These are phyloP conservation scores for Platypus cylindrus DNA, from an alignment of 2,888 invertebrate genomes.

Conservation along the genomic window DNA sequence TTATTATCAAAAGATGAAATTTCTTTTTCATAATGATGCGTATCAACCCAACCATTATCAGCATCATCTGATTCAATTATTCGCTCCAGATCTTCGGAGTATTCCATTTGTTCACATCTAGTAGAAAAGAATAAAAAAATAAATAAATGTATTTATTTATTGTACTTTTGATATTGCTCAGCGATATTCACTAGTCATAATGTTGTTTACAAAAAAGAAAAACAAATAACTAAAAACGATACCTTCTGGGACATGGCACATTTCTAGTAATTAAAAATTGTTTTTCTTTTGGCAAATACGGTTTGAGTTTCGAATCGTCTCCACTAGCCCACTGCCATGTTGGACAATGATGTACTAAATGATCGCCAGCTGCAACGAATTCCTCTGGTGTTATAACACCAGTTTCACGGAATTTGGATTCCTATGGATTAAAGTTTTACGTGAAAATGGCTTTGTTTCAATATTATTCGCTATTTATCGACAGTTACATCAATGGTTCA, in stretches of 20 bases:
- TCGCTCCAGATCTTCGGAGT: conserved; percentile 80
- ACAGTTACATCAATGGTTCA: too few relatives aligned
- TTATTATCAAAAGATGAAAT: conserved; percentile 60
- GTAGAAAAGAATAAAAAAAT: too few relatives aligned
- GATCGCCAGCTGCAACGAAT: conserved; percentile 97
- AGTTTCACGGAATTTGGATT: conserved; percentile 94
- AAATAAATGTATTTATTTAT: conserved; percentile 1
- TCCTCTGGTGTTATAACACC: conserved; percentile 98
- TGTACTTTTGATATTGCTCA: neutral
- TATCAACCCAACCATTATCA: conserved; percentile 96
- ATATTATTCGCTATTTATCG: too few relatives aligned
- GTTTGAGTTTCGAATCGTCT: conserved; percentile 76
- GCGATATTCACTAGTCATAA: neutral
- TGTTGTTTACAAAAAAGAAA: neutral
- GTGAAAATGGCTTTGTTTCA: too few relatives aligned
- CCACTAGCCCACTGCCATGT: conserved; percentile 98
- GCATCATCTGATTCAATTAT: conserved; percentile 78
- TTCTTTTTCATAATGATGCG: conserved; percentile 68
- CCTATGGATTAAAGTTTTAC: conserved; percentile 49
- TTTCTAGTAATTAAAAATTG: conserved; percentile 95
- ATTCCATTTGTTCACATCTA: conserved; percentile 86
- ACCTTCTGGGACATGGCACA: conserved; percentile 87
- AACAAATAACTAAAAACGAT: neutral
- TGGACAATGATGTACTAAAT: conserved; percentile 96
- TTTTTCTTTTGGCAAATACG: conserved; percentile 87